Base-by-base conservation (phyloP, 37 sponge, comb jelly and placozoan species). In the Ianthella basta region DNA sequence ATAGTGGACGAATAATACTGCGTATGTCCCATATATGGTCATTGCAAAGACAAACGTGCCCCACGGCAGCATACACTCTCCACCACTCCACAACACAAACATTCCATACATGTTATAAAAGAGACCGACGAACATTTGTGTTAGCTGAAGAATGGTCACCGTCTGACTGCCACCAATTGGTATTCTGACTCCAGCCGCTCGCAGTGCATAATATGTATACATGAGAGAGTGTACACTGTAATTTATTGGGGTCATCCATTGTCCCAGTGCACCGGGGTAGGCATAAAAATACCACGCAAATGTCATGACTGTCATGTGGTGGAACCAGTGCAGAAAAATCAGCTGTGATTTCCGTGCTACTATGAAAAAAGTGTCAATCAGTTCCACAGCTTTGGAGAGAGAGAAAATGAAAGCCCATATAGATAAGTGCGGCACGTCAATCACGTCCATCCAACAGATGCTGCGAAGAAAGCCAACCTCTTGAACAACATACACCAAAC, bases 311-410 rank as follows among this genome's bases (percentile, higher is more conserved):
- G 92, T 89, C 35, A 91, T 41, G 53, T 94, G 95, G 56, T 94
- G 95, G 69, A 91, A 94, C 92, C 92, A 94, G 86, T 94, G 95
- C 24, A 94, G 90, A 41, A 94, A 94, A 50, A 29, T 79, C 27
- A 94, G 90, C n/a, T 81, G 86, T 0, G 78, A 66, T 80, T 94
- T 94, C 32, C 92, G 86, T 6, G 89, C 2, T 4, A 94, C 86
- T 20, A 94, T 84, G 78, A 94, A 94, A 0, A 84, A 41, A 0
- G 95, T 94, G 72, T 94, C 95, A 0, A 88, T 85, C 10, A 91
- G 81, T 67, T 94, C 95, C 1, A 91, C 33, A 39, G 85, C 57
- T 60, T 94, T 94, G 33, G 89, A 89, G 27, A 91, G 69, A 35
- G 81, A 80, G 55, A 91, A 91, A 39, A 94, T 64, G 33, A 84